phyloP scores from a whole-genome alignment of 1,140 invertebrate genomes.

The Drosophila varians region DNA sequence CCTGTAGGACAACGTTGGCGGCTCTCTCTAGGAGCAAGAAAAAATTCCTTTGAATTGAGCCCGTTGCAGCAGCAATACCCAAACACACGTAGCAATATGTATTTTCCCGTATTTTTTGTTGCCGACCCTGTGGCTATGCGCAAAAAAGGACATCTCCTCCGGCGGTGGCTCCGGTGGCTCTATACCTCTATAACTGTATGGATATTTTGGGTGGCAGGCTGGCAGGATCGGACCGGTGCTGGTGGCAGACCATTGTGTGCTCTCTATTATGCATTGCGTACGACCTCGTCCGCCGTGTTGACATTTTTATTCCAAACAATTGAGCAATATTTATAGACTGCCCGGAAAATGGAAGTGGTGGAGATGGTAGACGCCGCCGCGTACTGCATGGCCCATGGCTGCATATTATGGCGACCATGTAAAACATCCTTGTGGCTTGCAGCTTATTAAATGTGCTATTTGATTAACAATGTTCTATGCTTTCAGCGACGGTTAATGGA shows the following conservation, averaged over 20 bases:
- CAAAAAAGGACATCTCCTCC: slow-evolving; percentile 74
- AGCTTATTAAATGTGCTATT: slow-evolving; percentile 38
- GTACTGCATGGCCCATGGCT: slow-evolving; percentile 33
- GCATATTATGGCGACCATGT: slow-evolving; percentile 23
- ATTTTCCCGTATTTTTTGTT: slow-evolving; percentile 34
- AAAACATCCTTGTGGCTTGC: slow-evolving; percentile 12
- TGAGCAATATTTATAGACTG: slow-evolving; percentile 75
- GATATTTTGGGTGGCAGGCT: slow-evolving; percentile 4
- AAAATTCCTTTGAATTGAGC: slow-evolving; percentile 77
- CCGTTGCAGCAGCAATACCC: slow-evolving; percentile 29
- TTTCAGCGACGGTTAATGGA: slow-evolving; percentile 7
- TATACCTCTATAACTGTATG: slow-evolving; percentile 1
- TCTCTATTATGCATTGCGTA: slow-evolving; percentile 75
- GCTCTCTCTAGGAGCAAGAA: slow-evolving; percentile 58
- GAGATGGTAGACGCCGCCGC: neutral
- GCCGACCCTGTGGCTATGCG: slow-evolving; percentile 61
- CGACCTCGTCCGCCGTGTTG: slow-evolving; percentile 64
- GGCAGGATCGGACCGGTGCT: neutral
- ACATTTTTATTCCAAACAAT: slow-evolving; percentile 79
- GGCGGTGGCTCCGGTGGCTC: slow-evolving; percentile 25
- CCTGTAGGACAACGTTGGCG: slow-evolving; percentile 41
- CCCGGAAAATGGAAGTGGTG: neutral
- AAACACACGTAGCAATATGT: slow-evolving; percentile 15
- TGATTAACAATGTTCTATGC: slow-evolving; percentile 31
- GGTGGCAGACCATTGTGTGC: slow-evolving; percentile 37